Evolutionary conservation across 2,888 invertebrate genomes (phyloP).

Genomic region (Eledona agricola): DNA sequence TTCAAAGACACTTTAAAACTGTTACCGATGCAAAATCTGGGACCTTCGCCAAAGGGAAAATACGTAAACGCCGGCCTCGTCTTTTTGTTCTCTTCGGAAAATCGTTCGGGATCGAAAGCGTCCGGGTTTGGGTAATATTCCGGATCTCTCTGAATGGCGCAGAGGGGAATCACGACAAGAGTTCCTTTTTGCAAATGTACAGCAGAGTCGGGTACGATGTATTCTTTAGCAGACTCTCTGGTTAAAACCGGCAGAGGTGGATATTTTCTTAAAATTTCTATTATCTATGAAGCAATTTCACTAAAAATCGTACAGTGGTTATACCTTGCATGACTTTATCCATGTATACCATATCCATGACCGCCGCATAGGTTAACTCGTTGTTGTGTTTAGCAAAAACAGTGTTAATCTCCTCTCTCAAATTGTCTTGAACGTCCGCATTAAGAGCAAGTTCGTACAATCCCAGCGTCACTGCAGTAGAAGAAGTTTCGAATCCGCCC

Average conservation of each 20-base stretch:
- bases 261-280: conserved; percentile 59
- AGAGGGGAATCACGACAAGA: conserved; percentile 50
- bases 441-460: conserved; percentile 40
- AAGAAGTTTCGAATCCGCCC: conserved; percentile 44
- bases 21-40: conserved; percentile 55
- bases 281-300: conserved; percentile 39
- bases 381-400: conserved; percentile 38
- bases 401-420: conserved; percentile 37
- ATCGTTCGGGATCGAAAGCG: conserved; percentile 44
- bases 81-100: conserved; percentile 35
- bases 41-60: conserved; percentile 56
- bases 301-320: conserved; percentile 9
- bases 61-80: conserved; percentile 36
- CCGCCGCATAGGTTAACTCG: conserved; percentile 40
- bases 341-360: conserved; percentile 41
- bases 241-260: conserved; percentile 50
- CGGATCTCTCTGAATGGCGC: conserved; percentile 41
- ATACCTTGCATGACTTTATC: conserved; percentile 41
- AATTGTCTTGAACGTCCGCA: conserved; percentile 38
- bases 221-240: conserved; percentile 46
- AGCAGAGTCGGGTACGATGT: conserved; percentile 50
- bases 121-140: conserved; percentile 44
- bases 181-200: conserved; percentile 53
- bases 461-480: conserved; percentile 41
- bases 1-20: conserved; percentile 9